A percentile compares a stretch with the other conserved stretches of the same genome.
Conservation (phyloP, 1,140 invertebrate genomes). For the Ceratosolen solmsi region DNA sequence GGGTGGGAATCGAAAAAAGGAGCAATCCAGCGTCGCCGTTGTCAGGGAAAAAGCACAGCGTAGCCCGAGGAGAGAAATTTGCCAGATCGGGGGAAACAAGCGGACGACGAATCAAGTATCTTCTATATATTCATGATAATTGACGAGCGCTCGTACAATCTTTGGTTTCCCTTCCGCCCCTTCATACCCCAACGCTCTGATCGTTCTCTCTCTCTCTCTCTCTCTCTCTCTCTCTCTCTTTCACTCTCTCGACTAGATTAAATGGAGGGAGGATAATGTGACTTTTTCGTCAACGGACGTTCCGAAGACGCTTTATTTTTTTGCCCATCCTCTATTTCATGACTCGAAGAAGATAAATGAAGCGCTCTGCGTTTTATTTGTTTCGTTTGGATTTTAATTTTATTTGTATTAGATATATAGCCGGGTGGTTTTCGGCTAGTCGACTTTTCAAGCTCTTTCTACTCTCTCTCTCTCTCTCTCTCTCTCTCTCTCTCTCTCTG, state of each 20-base stretch:
- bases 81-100: constrained; percentile 45
- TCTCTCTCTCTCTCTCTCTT: neutral
- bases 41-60: constrained; percentile 32
- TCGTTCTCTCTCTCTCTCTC: neutral
- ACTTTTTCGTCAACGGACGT: neutral
- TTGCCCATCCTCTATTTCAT: neutral
- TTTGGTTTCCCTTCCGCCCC: constrained; percentile 12
- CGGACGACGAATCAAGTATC: constrained; percentile 19
- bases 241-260: constrained; percentile 34
- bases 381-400: constrained; percentile 25
- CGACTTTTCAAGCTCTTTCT: neutral
- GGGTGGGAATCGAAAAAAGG: constrained; percentile 48
- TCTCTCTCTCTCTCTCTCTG: too few species aligned
- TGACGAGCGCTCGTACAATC: constrained; percentile 36
- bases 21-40: neutral
- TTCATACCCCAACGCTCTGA: too few species aligned
- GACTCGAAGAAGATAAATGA: constrained; percentile 19
- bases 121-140: constrained; percentile 43
- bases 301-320: constrained; percentile 18
- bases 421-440: neutral
- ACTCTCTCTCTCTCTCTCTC: too few species aligned
- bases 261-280: neutral
- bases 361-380: constrained; percentile 2
- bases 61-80: neutral
- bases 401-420: neutral